Conservation (phyloP, 1,140 invertebrate genomes). For the Lepidurus packardi region DNA sequence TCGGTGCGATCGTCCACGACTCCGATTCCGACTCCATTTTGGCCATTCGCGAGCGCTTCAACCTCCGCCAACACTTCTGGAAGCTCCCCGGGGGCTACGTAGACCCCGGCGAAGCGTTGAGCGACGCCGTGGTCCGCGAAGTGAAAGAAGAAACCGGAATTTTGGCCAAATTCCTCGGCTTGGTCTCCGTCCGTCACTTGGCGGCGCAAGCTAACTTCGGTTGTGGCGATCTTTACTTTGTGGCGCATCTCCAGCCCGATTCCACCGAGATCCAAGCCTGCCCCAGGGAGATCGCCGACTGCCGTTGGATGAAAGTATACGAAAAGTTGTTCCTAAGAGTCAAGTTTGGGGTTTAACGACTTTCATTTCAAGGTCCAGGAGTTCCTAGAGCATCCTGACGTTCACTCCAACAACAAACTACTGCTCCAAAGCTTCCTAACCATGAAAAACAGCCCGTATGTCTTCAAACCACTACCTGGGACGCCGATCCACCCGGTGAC, state of each 20-base stretch:
- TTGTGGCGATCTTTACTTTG: slow-evolving; percentile 78
- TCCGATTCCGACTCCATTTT: slow-evolving; percentile 61
- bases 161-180: slow-evolving; percentile 61
- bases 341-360: too few relatives aligned
- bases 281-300: slow-evolving; percentile 64
- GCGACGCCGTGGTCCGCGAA: slow-evolving; percentile 71
- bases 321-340: neutral
- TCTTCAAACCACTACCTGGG: neutral
- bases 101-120: slow-evolving; percentile 75
- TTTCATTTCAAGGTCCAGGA: neutral
- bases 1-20: slow-evolving; percentile 80
- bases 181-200: slow-evolving; percentile 69
- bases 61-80: slow-evolving; percentile 55
- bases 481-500: neutral
- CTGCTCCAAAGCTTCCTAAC: neutral
- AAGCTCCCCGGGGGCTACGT: slow-evolving; percentile 89
- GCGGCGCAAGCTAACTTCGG: slow-evolving; percentile 57
- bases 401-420: neutral
- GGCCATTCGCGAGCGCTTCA: slow-evolving; percentile 69
- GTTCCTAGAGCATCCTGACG: neutral
- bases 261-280: slow-evolving; percentile 58
- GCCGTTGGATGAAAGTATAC: slow-evolving; percentile 66
- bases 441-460: neutral
- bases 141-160: slow-evolving; percentile 86
- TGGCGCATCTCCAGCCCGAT: slow-evolving; percentile 62